phyloP scores from a whole-genome alignment of 2,113 vertebrate species.

The Podarcis raffonei region DNA sequence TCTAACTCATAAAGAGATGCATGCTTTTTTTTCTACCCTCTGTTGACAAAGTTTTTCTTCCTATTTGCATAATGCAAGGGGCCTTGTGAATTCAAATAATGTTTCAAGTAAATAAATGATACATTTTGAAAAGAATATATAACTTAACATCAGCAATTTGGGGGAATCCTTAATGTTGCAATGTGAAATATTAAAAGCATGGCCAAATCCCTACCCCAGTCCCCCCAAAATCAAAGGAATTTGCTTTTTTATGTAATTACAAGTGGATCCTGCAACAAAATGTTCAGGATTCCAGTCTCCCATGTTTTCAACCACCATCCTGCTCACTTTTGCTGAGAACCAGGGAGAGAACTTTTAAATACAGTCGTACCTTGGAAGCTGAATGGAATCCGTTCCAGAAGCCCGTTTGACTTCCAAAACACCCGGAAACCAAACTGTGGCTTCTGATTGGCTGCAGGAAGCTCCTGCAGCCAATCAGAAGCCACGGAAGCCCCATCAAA shows the following conservation, averaged over 20 bases:
- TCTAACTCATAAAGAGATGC: not conserved
- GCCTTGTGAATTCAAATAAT: not conserved
- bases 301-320: not conserved
- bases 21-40: not conserved
- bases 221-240: not conserved
- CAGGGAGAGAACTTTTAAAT: no score
- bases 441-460: no score
- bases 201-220: not conserved
- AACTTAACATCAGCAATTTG: not conserved
- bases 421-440: no score
- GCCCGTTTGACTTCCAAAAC: no score
- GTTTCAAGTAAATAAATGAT: slow-evolving; percentile 20
- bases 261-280: not conserved
- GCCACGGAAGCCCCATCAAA: no score
- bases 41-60: not conserved
- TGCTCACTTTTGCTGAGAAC: no score
- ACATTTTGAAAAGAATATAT: not conserved
- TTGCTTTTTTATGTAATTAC: fast-evolving
- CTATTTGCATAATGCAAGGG: not conserved
- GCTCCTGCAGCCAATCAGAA: no score
- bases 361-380: no score
- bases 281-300: not conserved
- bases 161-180: not conserved
- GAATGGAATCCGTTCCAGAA: no score
- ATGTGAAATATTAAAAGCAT: not conserved